These are phyloP conservation scores for Lepisosteus oculatus DNA, from an alignment of 2,113 vertebrate species.

Conservation along the genomic window DNA sequence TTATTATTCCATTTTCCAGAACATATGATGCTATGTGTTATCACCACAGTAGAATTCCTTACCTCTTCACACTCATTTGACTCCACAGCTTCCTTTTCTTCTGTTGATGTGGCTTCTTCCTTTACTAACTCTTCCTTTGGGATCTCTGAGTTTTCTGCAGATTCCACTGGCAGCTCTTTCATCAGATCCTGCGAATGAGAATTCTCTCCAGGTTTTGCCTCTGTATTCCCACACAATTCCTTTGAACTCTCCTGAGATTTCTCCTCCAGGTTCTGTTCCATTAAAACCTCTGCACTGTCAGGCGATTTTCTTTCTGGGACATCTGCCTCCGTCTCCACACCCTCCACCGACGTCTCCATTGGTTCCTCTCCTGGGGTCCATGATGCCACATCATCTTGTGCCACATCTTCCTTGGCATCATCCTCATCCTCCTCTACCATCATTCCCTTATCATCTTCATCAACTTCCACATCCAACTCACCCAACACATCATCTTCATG, in stretches of 20 bases:
- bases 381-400: not conserved
- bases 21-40: no score
- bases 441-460: constrained; percentile 59
- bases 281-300: not conserved
- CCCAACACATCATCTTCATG: not conserved
- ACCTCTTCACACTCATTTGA: constrained; percentile 14
- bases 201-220: not conserved
- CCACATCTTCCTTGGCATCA: not conserved
- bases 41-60: no score
- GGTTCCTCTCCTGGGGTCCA: not conserved
- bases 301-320: constrained; percentile 6
- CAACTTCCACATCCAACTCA: constrained; percentile 30
- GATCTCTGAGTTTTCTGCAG: not conserved
- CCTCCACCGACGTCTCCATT: constrained; percentile 1
- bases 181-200: not conserved
- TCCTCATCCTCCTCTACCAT: constrained; percentile 48
- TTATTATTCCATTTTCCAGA: no score
- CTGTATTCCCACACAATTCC: not conserved
- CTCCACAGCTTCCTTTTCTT: not conserved
- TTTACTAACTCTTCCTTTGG: not conserved
- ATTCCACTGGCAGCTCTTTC: not conserved
- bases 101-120: not conserved
- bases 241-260: not conserved
- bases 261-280: not conserved
- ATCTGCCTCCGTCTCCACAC: not conserved